Percentiles rank a stretch among this genome's conserved stretches.
These are phyloP conservation scores for Dreissena rostriformis DNA, from an alignment of 1,140 invertebrate species.

Conservation along the genomic window DNA sequence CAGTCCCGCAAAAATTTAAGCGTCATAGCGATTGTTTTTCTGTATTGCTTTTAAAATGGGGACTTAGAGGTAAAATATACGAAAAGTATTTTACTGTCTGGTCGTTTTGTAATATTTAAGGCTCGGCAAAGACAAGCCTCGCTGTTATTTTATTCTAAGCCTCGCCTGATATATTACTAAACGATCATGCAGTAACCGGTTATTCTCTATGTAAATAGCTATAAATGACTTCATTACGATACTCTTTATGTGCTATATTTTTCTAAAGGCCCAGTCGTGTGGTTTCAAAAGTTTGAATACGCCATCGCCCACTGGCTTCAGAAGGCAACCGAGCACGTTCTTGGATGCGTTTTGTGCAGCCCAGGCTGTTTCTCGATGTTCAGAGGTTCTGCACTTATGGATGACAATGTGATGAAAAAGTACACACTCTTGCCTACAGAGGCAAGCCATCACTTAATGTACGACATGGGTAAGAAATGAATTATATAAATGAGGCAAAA, in stretches of 20 bases:
- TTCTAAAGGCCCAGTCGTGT: constrained; percentile 91
- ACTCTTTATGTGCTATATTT: not conserved
- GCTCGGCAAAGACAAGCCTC: no score
- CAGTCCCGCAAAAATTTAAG: no score
- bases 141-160: no score
- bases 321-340: constrained; percentile 86
- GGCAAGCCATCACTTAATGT: constrained; percentile 85
- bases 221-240: not conserved
- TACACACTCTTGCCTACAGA: constrained; percentile 87
- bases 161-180: no score
- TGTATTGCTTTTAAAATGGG: no score
- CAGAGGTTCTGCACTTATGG: constrained; percentile 95
- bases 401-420: constrained; percentile 98
- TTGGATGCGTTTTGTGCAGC: constrained; percentile 85
- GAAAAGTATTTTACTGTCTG: no score
- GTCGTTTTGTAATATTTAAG: no score
- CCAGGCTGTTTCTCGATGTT: constrained; percentile 99
- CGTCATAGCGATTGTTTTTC: no score
- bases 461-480: constrained; percentile 83
- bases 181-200: no score
- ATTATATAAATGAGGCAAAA: not conserved
- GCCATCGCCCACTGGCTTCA: constrained; percentile 87
- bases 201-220: not conserved
- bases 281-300: constrained; percentile 87
- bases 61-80: no score